A percentile compares a stretch with the other conserved stretches of the same genome.
Evolutionary conservation across 2,888 invertebrate genomes (phyloP).

Genomic region (Eupithecia inturbata): DNA sequence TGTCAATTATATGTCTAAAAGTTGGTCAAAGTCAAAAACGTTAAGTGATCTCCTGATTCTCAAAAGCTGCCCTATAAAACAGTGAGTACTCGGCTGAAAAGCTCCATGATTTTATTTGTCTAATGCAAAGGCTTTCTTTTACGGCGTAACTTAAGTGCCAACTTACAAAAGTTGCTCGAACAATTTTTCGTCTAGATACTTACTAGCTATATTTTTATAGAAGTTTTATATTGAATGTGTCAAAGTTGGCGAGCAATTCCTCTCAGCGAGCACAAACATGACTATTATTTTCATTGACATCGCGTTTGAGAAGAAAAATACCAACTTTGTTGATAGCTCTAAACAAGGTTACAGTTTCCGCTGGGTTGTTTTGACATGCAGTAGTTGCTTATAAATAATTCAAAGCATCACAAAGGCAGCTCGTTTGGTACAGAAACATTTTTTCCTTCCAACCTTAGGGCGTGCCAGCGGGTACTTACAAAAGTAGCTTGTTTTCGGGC

Average conservation of each 20-base stretch:
- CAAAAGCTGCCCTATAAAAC: neutral
- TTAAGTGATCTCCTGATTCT: neutral
- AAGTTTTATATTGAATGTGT: slow-evolving; percentile 57
- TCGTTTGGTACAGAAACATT: slow-evolving; percentile 15
- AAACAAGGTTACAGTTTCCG: slow-evolving; percentile 20
- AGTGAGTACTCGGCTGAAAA: slow-evolving; percentile 20
- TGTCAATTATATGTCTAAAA: neutral
- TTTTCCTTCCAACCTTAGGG: slow-evolving; percentile 19
- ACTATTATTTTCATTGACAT: slow-evolving; percentile 58
- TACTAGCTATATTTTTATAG: slow-evolving; percentile 48
- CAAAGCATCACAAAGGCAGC: slow-evolving; percentile 17
- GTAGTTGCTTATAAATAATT: slow-evolving; percentile 25
- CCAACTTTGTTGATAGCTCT: slow-evolving; percentile 59
- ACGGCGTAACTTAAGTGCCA: slow-evolving; percentile 33
- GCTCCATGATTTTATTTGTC: slow-evolving; percentile 27
- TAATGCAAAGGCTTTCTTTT: slow-evolving; percentile 35
- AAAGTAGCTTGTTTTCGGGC: slow-evolving; percentile 39
- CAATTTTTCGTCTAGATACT: slow-evolving; percentile 38
- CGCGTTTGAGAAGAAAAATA: slow-evolving; percentile 56
- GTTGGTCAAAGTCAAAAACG: neutral
- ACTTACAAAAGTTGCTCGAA: slow-evolving; percentile 39
- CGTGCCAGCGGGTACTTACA: slow-evolving; percentile 34
- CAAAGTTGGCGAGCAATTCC: slow-evolving; percentile 61
- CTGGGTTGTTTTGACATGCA: slow-evolving; percentile 23
- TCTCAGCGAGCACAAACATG: slow-evolving; percentile 63